A percentile compares a stretch with the other conserved stretches of the same genome.
phyloP scores from a whole-genome alignment of 2,888 invertebrate species.

The Thumatha senex region DNA sequence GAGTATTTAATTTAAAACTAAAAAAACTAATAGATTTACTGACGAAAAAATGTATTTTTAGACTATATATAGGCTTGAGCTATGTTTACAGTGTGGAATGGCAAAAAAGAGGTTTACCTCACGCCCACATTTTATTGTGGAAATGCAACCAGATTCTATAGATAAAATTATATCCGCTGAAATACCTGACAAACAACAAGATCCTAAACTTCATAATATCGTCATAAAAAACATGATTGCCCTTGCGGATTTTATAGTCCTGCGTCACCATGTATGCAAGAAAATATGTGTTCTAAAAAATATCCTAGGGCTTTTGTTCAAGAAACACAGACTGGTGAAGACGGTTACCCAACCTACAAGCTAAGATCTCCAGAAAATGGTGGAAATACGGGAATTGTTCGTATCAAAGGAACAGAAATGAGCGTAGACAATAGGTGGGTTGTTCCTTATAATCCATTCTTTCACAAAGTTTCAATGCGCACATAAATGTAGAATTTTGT shows the following conservation, averaged over 20 bases:
- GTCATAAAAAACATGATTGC: conserved; percentile 15
- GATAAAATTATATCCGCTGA: conserved; percentile 20
- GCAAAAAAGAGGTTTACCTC: conserved; percentile 31
- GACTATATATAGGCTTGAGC: no score
- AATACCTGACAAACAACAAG: conserved; percentile 13
- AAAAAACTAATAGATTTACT: conserved; percentile 27
- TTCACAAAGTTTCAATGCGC: conserved; percentile 7
- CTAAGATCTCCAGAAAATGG: conserved; percentile 11
- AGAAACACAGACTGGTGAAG: conserved; percentile 44
- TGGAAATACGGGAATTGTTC: background rate
- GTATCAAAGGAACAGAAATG: background rate
- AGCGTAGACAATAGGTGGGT: conserved; percentile 37
- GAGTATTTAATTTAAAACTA: conserved; percentile 21
- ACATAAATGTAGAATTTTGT: conserved; percentile 21
- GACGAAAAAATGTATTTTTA: conserved; percentile 25
- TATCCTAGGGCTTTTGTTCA: conserved; percentile 30
- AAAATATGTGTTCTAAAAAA: conserved; percentile 45
- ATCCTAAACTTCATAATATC: conserved; percentile 10
- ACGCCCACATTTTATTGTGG: conserved; percentile 25
- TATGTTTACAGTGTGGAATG: conserved; percentile 14
- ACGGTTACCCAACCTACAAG: conserved; percentile 15
- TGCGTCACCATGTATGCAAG: conserved; percentile 27
- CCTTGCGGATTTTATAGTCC: conserved; percentile 18
- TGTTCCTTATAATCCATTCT: conserved; percentile 6
- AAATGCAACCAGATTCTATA: conserved; percentile 21